Evolutionary conservation across 1,140 invertebrate genomes (phyloP).

Genomic region (Charaxes varanes): DNA sequence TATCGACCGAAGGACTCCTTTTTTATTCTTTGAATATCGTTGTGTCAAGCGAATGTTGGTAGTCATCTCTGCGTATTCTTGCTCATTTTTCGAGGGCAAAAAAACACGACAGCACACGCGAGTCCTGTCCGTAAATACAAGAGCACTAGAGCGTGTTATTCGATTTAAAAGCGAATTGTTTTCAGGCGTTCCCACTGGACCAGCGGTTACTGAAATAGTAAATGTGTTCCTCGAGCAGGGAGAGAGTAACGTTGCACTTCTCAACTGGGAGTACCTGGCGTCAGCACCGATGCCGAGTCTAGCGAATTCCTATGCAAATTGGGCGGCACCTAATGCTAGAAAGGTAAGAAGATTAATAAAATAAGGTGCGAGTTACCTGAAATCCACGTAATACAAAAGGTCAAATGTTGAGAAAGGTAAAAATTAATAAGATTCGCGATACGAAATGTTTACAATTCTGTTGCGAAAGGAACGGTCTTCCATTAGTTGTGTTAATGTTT

Average conservation of each 20-base stretch:
- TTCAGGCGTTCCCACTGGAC: constrained; percentile 45
- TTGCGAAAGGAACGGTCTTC: too few relatives aligned
- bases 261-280: constrained; percentile 56
- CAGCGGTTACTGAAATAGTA: constrained; percentile 40
- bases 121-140: not conserved
- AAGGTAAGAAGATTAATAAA: constrained; percentile 30
- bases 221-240: constrained; percentile 40
- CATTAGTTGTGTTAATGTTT: too few relatives aligned
- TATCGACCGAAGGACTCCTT: too few relatives aligned
- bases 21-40: too few relatives aligned
- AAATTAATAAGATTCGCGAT: too few relatives aligned
- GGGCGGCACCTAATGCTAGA: constrained; percentile 53
- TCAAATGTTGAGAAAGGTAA: not conserved
- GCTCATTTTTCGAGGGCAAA: not conserved
- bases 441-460: too few relatives aligned
- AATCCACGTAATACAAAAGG: not conserved
- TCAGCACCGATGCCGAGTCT: constrained; percentile 29
- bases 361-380: not conserved
- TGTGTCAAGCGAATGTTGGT: too few relatives aligned
- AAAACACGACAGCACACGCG: not conserved
- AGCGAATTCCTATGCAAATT: constrained; percentile 45
- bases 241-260: constrained; percentile 48
- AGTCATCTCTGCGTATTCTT: too few relatives aligned
- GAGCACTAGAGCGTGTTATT: too few relatives aligned
- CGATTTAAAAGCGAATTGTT: not conserved